These are phyloP conservation scores for Cryptosula pallasiana DNA, from an alignment of 2,888 invertebrate genomes.

Conservation along the genomic window DNA sequence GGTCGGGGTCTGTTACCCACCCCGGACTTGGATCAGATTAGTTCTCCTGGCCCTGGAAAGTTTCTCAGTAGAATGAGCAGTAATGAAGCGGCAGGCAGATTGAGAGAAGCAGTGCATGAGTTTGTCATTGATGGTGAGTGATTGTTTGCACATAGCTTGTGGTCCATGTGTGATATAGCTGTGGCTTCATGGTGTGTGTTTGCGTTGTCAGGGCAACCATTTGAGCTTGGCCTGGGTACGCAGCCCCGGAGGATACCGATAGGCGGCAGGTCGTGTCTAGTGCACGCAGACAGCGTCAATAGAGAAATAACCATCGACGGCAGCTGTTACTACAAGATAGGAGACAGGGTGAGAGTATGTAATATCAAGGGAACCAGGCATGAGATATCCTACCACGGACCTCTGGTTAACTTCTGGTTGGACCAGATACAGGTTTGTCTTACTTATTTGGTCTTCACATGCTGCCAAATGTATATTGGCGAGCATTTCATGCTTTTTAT, in stretches of 20 bases:
- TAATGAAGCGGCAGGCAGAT: neutral
- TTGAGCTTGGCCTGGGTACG: conserved; percentile 37
- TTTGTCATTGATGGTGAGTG: conserved; percentile 40
- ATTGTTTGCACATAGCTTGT: neutral
- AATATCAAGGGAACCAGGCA: conserved; percentile 32
- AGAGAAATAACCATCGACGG: conserved; percentile 41
- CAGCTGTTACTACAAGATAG: conserved; percentile 40
- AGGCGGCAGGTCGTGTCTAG: conserved; percentile 30
- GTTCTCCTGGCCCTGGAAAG: neutral
- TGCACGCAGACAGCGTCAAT: conserved; percentile 37
- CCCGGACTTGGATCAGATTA: neutral
- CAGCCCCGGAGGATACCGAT: conserved; percentile 31
- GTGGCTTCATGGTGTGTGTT: neutral
- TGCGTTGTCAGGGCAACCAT: conserved; percentile 30
- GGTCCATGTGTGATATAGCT: no score
- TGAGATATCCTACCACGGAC: conserved; percentile 42
- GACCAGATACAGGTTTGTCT: conserved; percentile 41
- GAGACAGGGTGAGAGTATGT: conserved; percentile 40
- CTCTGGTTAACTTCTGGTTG: conserved; percentile 43
- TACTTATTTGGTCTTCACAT: no score
- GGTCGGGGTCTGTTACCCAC: conserved; percentile 6
- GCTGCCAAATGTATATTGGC: no score
- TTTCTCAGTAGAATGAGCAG: conserved; percentile 14
- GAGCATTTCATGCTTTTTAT: no score
- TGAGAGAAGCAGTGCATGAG: conserved; percentile 37